A percentile compares a stretch with the other conserved stretches of the same genome.
Conservation (phyloP, 64 coral and sea anemone genomes). For the Montipora foliosa region DNA sequence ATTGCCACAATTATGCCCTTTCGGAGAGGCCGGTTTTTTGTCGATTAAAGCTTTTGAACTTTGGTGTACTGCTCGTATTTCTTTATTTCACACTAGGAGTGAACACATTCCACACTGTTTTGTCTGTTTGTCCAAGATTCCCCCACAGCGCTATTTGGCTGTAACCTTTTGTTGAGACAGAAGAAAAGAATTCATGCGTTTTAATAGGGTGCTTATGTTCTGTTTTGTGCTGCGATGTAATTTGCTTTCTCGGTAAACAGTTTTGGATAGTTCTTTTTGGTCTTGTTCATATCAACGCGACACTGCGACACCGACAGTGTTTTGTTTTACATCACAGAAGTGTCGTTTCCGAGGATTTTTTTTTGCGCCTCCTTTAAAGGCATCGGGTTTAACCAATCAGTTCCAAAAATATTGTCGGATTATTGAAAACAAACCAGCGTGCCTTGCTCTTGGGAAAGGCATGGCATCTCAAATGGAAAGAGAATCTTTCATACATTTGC, state of each 20-base stretch:
- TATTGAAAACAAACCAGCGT: background rate
- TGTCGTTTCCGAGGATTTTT: background rate
- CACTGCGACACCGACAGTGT: background rate
- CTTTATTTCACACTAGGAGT: background rate
- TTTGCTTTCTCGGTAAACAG: background rate
- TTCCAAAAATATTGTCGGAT: background rate
- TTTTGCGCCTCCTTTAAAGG: background rate
- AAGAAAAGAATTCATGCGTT: slow-evolving; percentile 36
- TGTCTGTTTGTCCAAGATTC: slow-evolving; percentile 37
- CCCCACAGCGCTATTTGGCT: slow-evolving; percentile 23
- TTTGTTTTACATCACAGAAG: background rate
- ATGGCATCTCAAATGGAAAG: background rate
- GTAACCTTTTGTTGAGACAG: slow-evolving; percentile 35
- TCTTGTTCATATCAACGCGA: background rate
- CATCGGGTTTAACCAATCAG: background rate
- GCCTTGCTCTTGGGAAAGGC: background rate
- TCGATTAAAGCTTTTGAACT: background rate
- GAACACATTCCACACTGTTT: background rate
- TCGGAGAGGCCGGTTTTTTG: background rate
- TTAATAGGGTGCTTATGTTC: slow-evolving; percentile 47
- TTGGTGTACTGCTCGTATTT: background rate
- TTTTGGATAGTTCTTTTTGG: background rate
- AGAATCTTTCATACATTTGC: background rate
- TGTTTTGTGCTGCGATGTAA: background rate
- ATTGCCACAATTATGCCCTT: background rate